phyloP scores from a whole-genome alignment of 1,140 invertebrate species.

The Theocolax elegans region DNA sequence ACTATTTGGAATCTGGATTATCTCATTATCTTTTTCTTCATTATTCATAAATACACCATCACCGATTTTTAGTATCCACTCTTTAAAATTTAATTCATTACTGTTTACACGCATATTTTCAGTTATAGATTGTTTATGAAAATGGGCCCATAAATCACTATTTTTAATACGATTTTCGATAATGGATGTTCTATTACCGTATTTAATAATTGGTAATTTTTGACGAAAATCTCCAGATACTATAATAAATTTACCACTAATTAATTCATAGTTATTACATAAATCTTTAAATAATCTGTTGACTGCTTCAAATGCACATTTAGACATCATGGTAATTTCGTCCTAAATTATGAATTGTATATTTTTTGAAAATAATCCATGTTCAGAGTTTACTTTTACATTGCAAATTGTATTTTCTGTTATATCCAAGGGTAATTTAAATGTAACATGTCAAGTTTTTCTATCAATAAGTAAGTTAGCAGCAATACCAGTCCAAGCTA shows the following conservation, averaged over 20 bases:
- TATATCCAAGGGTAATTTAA: no score
- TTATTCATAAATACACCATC: neutral
- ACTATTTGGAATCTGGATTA: slow-evolving; percentile 18
- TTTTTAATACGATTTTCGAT: slow-evolving; percentile 31
- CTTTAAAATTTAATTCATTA: slow-evolving; percentile 18
- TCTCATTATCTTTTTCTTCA: slow-evolving; percentile 4
- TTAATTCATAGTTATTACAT: slow-evolving; percentile 19
- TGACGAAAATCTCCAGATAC: slow-evolving; percentile 33
- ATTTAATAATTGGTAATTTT: slow-evolving; percentile 28
- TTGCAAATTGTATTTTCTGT: no score
- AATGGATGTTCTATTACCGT: slow-evolving; percentile 19
- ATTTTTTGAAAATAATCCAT: no score
- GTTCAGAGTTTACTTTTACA: no score
- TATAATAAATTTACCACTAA: slow-evolving; percentile 32
- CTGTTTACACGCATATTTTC: slow-evolving; percentile 13
- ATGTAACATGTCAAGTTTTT: no score
- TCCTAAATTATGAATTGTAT: neutral
- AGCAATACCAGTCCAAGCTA: no score
- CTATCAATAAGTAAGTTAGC: no score
- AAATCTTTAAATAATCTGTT: slow-evolving; percentile 32
- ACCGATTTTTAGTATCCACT: slow-evolving; percentile 28
- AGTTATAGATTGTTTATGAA: neutral
- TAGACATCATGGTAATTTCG: slow-evolving; percentile 39
- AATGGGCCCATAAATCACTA: slow-evolving; percentile 17
- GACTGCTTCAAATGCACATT: slow-evolving; percentile 28